Percentiles rank a stretch among this genome's conserved stretches.
phyloP scores from a whole-genome alignment of 2,113 vertebrate species.

The human region GRCh38 chr17:72432001-72432500 shows the following conservation, averaged over 20 bases:
- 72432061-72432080: not conserved
- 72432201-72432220: not conserved
- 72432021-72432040: not conserved
- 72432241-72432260: not conserved
- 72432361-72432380: conserved; percentile 64
- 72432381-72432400: conserved; percentile 67
- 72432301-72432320: not conserved
- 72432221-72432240: not conserved
- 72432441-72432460: conserved; percentile 74
- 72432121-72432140: fast-evolving
- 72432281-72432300: conserved; percentile 22
- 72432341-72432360: conserved; percentile 67
- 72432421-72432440: conserved; percentile 63
- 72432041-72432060: not conserved
- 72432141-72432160: not conserved
- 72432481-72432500: conserved; percentile 44
- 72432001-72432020: not conserved
- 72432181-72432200: not conserved
- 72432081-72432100: fast-evolving
- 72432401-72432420: conserved; percentile 68
- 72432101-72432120: not conserved
- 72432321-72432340: conserved; percentile 76
- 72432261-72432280: not conserved
- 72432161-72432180: not conserved
- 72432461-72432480: conserved; percentile 64